A percentile compares a stretch with the other conserved stretches of the same genome.
These are phyloP conservation scores for Hemitrygon akajei DNA, from an alignment of 2,797 vertebrate genomes.

Conservation along the genomic window DNA sequence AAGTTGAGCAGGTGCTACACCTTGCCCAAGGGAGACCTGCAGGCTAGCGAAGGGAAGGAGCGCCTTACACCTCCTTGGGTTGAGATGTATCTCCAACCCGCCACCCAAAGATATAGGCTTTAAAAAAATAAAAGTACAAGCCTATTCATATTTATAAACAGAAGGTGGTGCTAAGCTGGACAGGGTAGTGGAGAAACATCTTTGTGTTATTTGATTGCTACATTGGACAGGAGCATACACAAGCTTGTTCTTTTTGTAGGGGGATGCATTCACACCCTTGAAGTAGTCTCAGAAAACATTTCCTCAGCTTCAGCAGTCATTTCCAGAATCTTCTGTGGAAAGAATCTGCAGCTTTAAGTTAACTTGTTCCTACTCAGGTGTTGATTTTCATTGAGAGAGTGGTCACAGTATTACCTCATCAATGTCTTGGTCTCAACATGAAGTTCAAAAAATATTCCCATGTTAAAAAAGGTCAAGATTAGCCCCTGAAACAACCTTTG, in stretches of 20 bases:
- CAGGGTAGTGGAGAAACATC: background rate
- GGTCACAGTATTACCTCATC: background rate
- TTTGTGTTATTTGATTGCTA: background rate
- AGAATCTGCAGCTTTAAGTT: background rate
- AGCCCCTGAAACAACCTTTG: background rate
- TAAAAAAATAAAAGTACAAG: background rate
- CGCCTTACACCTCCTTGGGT: too few species aligned
- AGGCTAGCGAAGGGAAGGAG: too few species aligned
- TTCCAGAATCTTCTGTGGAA: constrained; percentile 4
- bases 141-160: background rate
- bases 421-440: background rate
- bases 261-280: too few species aligned
- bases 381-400: background rate
- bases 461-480: too few species aligned
- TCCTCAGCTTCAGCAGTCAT: background rate
- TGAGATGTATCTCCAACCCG: too few species aligned
- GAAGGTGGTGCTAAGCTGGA: background rate
- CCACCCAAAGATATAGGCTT: too few species aligned
- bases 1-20: too few species aligned
- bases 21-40: too few species aligned
- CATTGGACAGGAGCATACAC: too few species aligned
- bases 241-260: too few species aligned
- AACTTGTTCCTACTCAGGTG: background rate
- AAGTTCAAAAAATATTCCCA: background rate
- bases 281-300: background rate